Evolutionary conservation across 2,888 invertebrate genomes (phyloP), one percentile per base, ranked within the genome.

Genomic region (Bhutanitis thaidina): DNA sequence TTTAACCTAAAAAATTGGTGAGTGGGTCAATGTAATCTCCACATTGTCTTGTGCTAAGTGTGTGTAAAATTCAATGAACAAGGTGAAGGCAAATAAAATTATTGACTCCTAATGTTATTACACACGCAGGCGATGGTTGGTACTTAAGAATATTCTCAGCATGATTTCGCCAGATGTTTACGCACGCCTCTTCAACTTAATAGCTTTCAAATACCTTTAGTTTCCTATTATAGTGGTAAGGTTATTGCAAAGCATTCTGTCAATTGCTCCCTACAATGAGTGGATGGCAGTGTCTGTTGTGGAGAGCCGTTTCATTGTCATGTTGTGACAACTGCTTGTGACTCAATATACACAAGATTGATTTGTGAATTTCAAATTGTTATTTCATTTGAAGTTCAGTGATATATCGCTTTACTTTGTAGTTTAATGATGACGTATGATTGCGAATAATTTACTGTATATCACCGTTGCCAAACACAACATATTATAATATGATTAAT

Each of bases 281-380:
- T 53, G 53, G 37, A 57, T 55, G 49, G 47, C 37, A 37, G 41
- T 32, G 50, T 20, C 57, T 53, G 56, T 59, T 56, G 57, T 57
- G 49, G 44, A 52, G 53, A 52, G 55, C 56, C 39, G 38, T 51
- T 46, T 54, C 55, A 59, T 61, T 61, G 61, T 67, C 52, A 56
- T 73, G 65, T 67, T 72, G 66, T 76, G 76, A 76, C 76, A 74
- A 67, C 65, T 68, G 69, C 69, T 69, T 62, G 61, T 59, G 57
- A 58, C 64, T 65, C 64, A 63, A 66, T 69, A 61, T 62, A 67
- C 60, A 62, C 62, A 73, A 72, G 79, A 79, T 77, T 70, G 77
- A 79, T 77, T 62, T 65, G 64, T 56, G 54, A 59, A 63, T 44
- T 49, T 49, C 32, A 39, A 49, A 38, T 49, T 38, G 43, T 27